Percentiles rank a stretch among this genome's conserved stretches.
These are phyloP conservation scores for Drosophila simulans DNA, from an alignment of 1,140 invertebrate genomes.

Conservation along the genomic window DNA sequence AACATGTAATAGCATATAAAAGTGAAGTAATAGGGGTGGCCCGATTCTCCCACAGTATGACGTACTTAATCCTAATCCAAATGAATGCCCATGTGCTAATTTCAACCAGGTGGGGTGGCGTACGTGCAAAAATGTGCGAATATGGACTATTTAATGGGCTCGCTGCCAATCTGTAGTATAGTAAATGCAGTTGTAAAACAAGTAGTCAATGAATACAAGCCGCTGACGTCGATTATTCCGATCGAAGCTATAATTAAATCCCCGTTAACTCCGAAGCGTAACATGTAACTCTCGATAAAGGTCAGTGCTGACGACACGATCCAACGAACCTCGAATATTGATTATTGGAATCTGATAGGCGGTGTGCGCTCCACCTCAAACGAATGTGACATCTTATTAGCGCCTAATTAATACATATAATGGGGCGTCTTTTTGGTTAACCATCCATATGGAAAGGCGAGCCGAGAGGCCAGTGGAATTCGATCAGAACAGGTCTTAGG, in stretches of 20 bases:
- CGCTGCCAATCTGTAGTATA: conserved; percentile 42
- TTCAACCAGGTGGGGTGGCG: conserved; percentile 17
- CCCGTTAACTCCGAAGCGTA: conserved; percentile 31
- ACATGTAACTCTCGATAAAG: conserved; percentile 36
- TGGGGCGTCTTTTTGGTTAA: conserved; percentile 1
- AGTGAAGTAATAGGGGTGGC: conserved; percentile 53
- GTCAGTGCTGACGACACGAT: conserved; percentile 63
- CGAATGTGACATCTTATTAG: conserved; percentile 64
- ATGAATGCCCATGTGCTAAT: conserved; percentile 60
- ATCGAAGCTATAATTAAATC: conserved; percentile 48
- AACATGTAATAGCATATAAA: conserved; percentile 22
- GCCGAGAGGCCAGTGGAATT: conserved; percentile 9
- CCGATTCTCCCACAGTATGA: conserved; percentile 10
- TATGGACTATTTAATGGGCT: conserved; percentile 1
- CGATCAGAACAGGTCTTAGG: not conserved
- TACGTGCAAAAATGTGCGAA: conserved; percentile 69
- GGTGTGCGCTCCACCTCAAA: conserved; percentile 15
- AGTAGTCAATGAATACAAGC: conserved; percentile 56
- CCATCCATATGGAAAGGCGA: conserved; percentile 31
- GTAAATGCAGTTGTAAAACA: conserved; percentile 51
- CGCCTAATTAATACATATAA: conserved; percentile 46
- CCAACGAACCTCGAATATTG: conserved; percentile 27
- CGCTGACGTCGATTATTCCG: conserved; percentile 47
- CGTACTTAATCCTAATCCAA: conserved; percentile 13
- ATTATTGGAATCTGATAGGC: conserved; percentile 42